Conservation (phyloP, 2,797 vertebrate genomes). For the Rhynchonycteris naso region DNA sequence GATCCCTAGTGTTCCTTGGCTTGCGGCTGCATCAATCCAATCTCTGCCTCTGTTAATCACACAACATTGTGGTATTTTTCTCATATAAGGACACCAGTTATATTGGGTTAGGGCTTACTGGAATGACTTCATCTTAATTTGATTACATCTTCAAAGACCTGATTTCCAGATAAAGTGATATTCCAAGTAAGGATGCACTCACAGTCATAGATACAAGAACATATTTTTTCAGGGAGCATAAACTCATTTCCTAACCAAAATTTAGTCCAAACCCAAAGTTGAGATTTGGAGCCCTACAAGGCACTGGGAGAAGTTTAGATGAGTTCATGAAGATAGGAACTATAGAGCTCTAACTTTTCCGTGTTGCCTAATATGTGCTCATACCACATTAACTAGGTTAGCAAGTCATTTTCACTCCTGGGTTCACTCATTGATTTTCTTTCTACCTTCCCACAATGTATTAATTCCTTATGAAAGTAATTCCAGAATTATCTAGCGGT, state of each 20-base stretch:
- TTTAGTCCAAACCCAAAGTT: not conserved
- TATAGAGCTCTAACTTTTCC: not conserved
- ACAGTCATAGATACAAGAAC: not conserved
- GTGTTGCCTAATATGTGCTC: not conserved
- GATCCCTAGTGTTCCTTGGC: not conserved
- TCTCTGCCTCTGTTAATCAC: not conserved
- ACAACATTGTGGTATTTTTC: not conserved
- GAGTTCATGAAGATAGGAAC: not conserved
- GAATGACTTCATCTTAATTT: not conserved
- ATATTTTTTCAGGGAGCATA: not conserved
- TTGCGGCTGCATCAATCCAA: fast-evolving
- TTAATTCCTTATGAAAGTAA: slow-evolving; percentile 10
- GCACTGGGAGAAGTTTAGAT: not conserved
- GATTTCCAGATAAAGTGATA: slow-evolving; percentile 1
- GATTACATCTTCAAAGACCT: not conserved
- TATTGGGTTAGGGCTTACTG: not conserved
- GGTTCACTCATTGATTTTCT: not conserved
- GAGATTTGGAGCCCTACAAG: not conserved
- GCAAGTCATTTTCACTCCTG: not conserved
- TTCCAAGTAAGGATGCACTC: not conserved
- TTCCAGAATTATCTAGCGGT: not conserved
- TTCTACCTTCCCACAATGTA: not conserved
- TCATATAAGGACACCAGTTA: not conserved
- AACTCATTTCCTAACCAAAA: not conserved
- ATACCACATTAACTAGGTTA: not conserved